These are phyloP conservation scores for Catharus ustulatus DNA, from an alignment of 2,797 vertebrate genomes.

Conservation along the genomic window DNA sequence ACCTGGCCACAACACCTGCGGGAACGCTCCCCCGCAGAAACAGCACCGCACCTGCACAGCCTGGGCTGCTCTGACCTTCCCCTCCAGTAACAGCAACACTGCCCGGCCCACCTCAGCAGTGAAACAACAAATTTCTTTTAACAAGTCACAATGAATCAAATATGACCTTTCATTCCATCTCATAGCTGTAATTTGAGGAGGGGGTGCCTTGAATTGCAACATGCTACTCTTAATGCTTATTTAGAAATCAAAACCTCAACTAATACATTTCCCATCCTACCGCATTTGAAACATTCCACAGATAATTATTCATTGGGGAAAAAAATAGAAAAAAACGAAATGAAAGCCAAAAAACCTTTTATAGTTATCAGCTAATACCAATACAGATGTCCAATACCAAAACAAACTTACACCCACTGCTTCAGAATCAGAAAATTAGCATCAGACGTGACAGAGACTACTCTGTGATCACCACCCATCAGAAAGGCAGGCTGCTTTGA, in stretches of 20 bases:
- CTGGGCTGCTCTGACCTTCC: background rate
- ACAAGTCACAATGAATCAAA: background rate
- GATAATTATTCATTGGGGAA: background rate
- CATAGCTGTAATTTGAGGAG: background rate
- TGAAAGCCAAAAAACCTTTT: background rate
- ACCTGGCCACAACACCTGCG: too few relatives aligned
- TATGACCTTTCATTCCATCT: background rate
- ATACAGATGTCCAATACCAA: background rate
- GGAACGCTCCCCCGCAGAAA: too few relatives aligned
- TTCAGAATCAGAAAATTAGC: background rate
- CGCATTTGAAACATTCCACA: background rate
- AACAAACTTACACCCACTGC: background rate
- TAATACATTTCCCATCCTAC: background rate
- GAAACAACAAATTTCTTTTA: background rate
- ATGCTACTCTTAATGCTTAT: background rate
- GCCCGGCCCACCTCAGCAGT: background rate
- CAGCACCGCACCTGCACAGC: too few relatives aligned
- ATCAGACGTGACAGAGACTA: background rate
- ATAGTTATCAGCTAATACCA: background rate
- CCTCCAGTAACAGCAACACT: fast-evolving
- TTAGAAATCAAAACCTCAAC: background rate
- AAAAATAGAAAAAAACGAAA: background rate
- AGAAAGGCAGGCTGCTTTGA: background rate
- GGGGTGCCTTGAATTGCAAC: background rate
- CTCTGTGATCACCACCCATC: background rate